Conservation (phyloP, 2,113 vertebrate genomes). For the Rallus limicola region DNA sequence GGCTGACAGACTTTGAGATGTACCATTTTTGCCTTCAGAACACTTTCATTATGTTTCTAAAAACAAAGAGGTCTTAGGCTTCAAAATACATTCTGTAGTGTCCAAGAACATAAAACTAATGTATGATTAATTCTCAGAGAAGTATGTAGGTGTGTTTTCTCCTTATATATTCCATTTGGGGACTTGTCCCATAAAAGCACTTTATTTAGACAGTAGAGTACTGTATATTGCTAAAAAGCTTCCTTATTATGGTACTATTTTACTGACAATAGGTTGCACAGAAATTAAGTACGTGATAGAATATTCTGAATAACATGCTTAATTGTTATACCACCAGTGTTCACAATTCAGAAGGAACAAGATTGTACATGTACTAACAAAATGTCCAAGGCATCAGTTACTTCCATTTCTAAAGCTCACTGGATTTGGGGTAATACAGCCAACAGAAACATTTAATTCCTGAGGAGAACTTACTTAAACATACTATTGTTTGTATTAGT, state of each 20-base stretch:
- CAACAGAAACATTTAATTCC: neutral
- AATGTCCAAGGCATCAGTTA: neutral
- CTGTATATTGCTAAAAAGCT: neutral
- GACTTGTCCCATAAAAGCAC: neutral
- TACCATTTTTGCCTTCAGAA: neutral
- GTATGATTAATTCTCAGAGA: neutral
- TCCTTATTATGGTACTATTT: neutral
- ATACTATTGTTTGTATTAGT: neutral
- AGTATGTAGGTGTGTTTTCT: neutral
- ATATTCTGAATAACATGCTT: neutral
- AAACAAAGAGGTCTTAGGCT: neutral
- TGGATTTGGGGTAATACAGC: rapidly evolving
- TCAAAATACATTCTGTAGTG: neutral
- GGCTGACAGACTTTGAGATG: rapidly evolving
- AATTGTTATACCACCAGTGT: neutral
- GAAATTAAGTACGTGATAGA: rapidly evolving
- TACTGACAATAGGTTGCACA: neutral
- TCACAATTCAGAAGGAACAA: neutral
- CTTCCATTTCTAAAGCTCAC: neutral
- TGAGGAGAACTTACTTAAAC: neutral
- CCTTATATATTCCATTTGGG: neutral
- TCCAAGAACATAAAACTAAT: neutral
- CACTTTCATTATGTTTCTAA: neutral
- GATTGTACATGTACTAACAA: neutral
- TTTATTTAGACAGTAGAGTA: neutral